Evolutionary conservation across 2,888 invertebrate genomes (phyloP), one percentile per base, ranked within the genome.

Genomic region (Plagodis dolabraria): DNA sequence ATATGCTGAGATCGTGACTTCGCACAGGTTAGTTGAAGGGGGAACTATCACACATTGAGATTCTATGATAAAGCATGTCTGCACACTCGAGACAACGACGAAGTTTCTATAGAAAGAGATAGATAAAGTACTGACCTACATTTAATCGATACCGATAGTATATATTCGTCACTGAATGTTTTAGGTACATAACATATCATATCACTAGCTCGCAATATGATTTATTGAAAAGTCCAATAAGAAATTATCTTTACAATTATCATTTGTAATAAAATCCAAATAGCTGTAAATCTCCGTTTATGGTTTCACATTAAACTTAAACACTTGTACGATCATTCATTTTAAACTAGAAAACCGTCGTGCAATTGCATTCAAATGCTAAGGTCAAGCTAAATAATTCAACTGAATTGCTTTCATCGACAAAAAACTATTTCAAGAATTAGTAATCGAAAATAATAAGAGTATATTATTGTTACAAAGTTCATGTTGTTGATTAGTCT

Each of bases 31-130:
- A 60, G 48, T 47, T 40, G 40, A 11, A 10, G 36, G 40, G 43
- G 57, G 55, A 62, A 60, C 10, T 40, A 46, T 51, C 51, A 60
- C 12, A 43, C 54, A 51, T 48, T 46, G 60, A 55, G 52, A 70
- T 72, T 74, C 68, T 66, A 70, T 62, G 81, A 80, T 80, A 80
- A 73, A 71, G 74, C 81, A 81, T 74, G 80, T 72, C 71, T 69
- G 69, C 73, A 63, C 69, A 68, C 63, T 64, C 57, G 57, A 45
- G 48, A 33, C 49, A 57, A 5, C 52, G 51, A 43, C 34, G 35
- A 35, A 54, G 33, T 9, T 10, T 47, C 49, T 5, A 43, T 42
- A 9, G n/a, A n/a, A 44, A 44, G 33, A 10, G 9, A 2, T 35
- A 49, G 51, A 53, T 66, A 50, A 53, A 46, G 46, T 22, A 33